A percentile compares a stretch with the other conserved stretches of the same genome.
These are phyloP conservation scores for Callipepla squamata DNA, from an alignment of 2,113 vertebrate species.

Conservation along the genomic window DNA sequence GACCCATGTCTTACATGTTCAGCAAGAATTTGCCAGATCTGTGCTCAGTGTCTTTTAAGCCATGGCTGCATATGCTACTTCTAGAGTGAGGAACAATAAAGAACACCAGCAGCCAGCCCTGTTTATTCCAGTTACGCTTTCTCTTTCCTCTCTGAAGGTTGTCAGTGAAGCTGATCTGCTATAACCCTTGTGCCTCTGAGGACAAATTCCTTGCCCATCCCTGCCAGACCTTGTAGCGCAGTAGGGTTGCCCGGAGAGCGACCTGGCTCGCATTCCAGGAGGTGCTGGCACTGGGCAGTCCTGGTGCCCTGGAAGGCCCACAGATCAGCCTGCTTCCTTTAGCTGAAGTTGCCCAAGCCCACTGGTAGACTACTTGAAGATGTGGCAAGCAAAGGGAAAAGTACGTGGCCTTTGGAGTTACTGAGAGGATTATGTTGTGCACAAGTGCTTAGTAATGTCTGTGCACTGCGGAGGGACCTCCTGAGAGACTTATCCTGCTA, in stretches of 20 bases:
- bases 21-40: neutral
- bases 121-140: neutral
- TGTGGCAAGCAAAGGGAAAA: neutral
- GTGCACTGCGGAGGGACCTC: neutral
- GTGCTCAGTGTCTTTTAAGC: neutral
- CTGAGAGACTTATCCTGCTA: neutral
- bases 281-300: neutral
- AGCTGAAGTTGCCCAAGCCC: neutral
- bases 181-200: neutral
- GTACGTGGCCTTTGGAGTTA: neutral
- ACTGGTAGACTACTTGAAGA: neutral
- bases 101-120: neutral
- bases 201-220: neutral
- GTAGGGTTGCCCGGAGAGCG: neutral
- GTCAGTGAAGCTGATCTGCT: neutral
- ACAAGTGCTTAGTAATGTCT: neutral
- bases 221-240: neutral
- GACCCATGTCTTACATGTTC: neutral
- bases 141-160: neutral
- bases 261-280: neutral
- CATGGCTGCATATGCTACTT: neutral
- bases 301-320: neutral
- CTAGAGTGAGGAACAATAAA: neutral
- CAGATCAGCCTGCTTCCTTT: neutral
- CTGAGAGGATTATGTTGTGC: rapidly evolving